These are phyloP conservation scores for Poecilobothrus nobilitatus DNA, from an alignment of 2,888 invertebrate genomes.

Conservation along the genomic window DNA sequence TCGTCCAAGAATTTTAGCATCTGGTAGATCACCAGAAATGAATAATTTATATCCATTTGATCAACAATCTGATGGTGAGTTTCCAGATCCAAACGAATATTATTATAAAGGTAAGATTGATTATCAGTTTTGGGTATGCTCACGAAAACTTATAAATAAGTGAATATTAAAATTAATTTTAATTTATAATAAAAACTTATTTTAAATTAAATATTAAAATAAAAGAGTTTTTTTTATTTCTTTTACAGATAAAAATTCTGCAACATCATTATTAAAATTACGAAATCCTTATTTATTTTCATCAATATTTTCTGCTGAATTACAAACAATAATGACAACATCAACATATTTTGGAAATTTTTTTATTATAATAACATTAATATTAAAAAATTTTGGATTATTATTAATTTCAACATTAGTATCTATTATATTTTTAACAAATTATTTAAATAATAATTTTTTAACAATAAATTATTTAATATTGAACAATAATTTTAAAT, in stretches of 20 bases:
- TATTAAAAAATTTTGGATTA: not conserved
- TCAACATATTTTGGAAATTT: not conserved
- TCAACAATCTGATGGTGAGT: conserved; percentile 34
- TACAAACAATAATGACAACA: not conserved
- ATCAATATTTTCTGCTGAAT: not conserved
- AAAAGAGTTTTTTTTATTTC: too few relatives aligned
- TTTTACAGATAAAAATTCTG: not conserved
- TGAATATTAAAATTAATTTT: too few relatives aligned
- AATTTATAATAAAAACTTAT: too few relatives aligned
- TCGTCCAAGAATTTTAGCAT: conserved; percentile 42
- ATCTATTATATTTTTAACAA: not conserved
- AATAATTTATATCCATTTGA: conserved; percentile 40
- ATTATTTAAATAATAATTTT: not conserved
- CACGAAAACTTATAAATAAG: not conserved
- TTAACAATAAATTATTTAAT: not conserved
- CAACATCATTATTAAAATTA: not conserved
- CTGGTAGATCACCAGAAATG: conserved; percentile 41
- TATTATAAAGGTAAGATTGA: conserved; percentile 22
- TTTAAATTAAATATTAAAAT: too few relatives aligned
- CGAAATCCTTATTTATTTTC: not conserved
- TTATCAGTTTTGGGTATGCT: not conserved
- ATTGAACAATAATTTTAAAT: not conserved
- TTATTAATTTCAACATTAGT: not conserved
- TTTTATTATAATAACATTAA: not conserved
- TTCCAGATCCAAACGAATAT: conserved; percentile 40